These are phyloP conservation scores for Coecobrya sp. DNA, from an alignment of 2,888 invertebrate genomes.

Conservation along the genomic window DNA sequence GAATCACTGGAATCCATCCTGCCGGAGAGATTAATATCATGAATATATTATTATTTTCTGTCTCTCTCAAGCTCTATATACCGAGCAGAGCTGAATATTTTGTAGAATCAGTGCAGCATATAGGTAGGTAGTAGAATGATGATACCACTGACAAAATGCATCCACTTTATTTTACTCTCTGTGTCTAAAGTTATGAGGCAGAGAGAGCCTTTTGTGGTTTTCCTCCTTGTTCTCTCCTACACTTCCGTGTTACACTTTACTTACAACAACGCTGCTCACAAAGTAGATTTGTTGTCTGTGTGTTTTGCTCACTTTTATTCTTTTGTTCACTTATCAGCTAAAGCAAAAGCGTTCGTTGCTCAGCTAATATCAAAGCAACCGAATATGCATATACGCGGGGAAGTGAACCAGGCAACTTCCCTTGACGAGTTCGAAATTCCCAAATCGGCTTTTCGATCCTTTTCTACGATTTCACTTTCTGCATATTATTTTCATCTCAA, in stretches of 20 bases:
- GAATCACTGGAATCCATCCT: conserved; percentile 66
- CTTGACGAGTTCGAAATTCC: conserved; percentile 49
- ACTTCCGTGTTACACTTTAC: no score
- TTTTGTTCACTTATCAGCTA: conserved; percentile 26
- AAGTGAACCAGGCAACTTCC: conserved; percentile 37
- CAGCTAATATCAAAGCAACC: not conserved
- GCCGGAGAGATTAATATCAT: conserved; percentile 66
- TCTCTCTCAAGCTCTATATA: not conserved
- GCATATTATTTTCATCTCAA: conserved; percentile 19
- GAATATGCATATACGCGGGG: not conserved
- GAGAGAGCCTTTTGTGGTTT: conserved; percentile 31
- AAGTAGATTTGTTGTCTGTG: not conserved
- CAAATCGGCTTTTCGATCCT: conserved; percentile 55
- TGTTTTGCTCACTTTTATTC: conserved; percentile 10
- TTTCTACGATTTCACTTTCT: conserved; percentile 62
- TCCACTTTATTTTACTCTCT: not conserved
- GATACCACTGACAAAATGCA: conserved; percentile 49
- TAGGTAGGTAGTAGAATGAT: not conserved
- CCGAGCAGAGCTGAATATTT: not conserved
- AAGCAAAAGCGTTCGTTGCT: not conserved
- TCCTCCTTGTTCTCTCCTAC: not conserved
- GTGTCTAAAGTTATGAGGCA: not conserved
- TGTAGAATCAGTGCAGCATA: conserved; percentile 55
- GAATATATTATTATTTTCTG: conserved; percentile 64
- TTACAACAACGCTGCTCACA: no score